phyloP scores from a whole-genome alignment of 2,113 vertebrate genomes.

The Amblyopsis rosae region DNA sequence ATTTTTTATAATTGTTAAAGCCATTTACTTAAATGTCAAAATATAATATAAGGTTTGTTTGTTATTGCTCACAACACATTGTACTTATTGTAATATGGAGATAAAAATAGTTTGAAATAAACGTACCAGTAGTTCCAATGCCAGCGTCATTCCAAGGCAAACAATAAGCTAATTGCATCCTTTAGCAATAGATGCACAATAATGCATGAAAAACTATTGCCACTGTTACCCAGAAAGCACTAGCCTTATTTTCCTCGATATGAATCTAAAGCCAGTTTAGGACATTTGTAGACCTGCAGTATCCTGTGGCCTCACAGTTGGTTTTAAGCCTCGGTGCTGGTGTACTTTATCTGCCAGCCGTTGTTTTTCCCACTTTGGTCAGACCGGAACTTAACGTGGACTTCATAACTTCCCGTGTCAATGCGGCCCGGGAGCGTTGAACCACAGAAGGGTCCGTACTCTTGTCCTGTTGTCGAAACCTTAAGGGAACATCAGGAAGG shows the following conservation, averaged over 20 bases:
- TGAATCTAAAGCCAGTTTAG: not conserved
- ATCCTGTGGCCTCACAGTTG: not conserved
- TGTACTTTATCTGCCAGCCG: slow-evolving; percentile 83
- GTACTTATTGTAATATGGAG: not conserved
- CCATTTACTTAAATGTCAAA: not conserved
- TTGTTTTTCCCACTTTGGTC: slow-evolving; percentile 76
- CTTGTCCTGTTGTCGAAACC: slow-evolving; percentile 73
- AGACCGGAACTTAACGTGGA: slow-evolving; percentile 70
- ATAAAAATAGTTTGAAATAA: not conserved
- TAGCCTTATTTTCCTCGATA: not conserved
- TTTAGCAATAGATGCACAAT: not conserved
- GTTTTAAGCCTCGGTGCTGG: slow-evolving; percentile 56
- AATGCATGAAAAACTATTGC: not conserved
- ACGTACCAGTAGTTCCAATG: not conserved
- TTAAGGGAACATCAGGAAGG: slow-evolving; percentile 43
- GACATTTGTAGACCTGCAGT: not conserved
- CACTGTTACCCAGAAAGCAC: not conserved
- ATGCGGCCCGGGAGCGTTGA: slow-evolving; percentile 67
- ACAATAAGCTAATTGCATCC: not conserved
- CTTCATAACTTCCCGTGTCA: slow-evolving; percentile 73
- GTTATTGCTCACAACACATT: not conserved
- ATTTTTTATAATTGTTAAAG: no score
- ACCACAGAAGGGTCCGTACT: slow-evolving; percentile 81
- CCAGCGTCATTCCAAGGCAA: not conserved
- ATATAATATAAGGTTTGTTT: not conserved